Base-by-base conservation (phyloP, 2,797 vertebrate genomes). In the Ctenopoma kingsleyae region DNA sequence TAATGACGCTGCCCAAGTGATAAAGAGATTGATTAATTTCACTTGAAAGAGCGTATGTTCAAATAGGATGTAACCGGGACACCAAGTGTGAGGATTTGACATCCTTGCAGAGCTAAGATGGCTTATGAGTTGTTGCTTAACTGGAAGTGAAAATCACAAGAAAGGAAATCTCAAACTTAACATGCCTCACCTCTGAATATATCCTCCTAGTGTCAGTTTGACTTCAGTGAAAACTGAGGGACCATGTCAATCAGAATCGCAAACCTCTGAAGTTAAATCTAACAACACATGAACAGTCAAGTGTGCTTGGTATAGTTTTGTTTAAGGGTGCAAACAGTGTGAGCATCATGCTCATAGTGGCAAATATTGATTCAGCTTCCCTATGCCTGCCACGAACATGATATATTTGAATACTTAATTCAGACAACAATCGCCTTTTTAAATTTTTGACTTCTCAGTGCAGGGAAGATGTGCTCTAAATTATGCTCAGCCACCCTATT, bases 21-120 rank as follows among this genome's bases (percentile, higher is more conserved):
- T 97, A 96, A 95, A 97, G 93, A 95, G 94, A 96, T 95, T 97
- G 96, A 98, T 97, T 96, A 96, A 97, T 97, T 97, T 95, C 91
- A 93, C 95, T 96, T 95, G 95, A 97, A 96, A 96, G 93, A 92
- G 91, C 90, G 80, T 91, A 92, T 95, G 95, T 94, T 96, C 93
- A 95, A 95, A 96, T 92, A 84, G 91, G 91, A 94, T 92, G 92
- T 87, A 88, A 87, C 90, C 49, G 76, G 85, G 93, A 92, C 25
- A 19, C 91, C 84, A 65, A 23, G 55, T 84, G 85, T 32, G 66
- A 70, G 64, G 85, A 80, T 92, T 88, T 91, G 83, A 78, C 76
- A 62, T 90, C 38, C 78, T 89, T 81, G 71, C 78, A 43, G 61
- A 22, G 60, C 67, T 76, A 68, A 90, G 74, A 74, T 63, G 68